These are phyloP conservation scores for Solenodon paradoxus DNA, from an alignment of 2,113 vertebrate genomes.

Conservation along the genomic window DNA sequence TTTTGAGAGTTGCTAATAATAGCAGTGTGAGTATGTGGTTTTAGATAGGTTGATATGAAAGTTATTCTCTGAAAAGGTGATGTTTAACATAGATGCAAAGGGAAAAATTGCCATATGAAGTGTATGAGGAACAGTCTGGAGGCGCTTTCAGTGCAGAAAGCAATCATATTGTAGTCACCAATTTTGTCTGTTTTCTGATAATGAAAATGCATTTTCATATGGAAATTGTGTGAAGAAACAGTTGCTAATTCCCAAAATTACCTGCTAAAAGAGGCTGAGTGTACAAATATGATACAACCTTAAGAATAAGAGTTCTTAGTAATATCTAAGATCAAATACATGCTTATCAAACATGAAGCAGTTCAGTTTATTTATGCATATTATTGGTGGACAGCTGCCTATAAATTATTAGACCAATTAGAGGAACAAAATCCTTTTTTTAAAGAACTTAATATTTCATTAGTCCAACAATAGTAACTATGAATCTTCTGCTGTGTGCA, in stretches of 20 bases:
- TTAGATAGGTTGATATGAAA: background rate
- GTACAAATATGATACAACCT: background rate
- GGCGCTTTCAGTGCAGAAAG: background rate
- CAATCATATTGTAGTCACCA: background rate
- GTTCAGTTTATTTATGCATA: background rate
- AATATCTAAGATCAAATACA: background rate
- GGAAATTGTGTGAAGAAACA: background rate
- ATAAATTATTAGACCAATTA: background rate
- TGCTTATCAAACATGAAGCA: background rate
- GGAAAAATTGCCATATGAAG: background rate
- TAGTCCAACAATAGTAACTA: background rate
- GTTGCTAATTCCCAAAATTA: background rate
- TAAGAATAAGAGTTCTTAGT: background rate
- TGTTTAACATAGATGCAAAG: background rate
- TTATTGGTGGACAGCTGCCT: background rate
- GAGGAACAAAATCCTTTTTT: background rate
- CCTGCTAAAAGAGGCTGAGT: background rate
- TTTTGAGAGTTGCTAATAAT: background rate
- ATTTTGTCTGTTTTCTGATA: background rate
- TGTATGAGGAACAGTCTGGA: background rate
- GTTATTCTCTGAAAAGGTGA: background rate
- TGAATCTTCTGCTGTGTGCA: background rate
- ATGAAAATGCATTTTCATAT: background rate
- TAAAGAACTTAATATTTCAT: background rate
- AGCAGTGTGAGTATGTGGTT: background rate